Evolutionary conservation across 2,888 invertebrate species (phyloP).

Genomic region (Eupithecia subumbrata): DNA sequence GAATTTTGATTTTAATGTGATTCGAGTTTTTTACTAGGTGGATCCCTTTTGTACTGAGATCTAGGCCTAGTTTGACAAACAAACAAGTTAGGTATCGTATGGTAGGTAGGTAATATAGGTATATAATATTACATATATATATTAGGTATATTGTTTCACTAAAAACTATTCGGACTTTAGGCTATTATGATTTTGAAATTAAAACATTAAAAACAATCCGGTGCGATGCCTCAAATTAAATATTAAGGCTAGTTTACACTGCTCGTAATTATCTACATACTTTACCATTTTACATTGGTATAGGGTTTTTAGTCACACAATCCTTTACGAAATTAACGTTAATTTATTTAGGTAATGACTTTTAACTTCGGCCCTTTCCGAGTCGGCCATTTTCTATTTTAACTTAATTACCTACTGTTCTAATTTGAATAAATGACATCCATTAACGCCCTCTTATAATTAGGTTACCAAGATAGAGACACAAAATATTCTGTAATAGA

Average conservation of each 20-base stretch:
- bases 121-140: too few species aligned
- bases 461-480: conserved; percentile 2
- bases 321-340: neutral
- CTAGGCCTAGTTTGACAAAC: too few species aligned
- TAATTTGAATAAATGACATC: conserved; percentile 4
- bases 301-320: neutral
- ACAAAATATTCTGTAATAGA: neutral
- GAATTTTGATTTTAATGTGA: too few species aligned
- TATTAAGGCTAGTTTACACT: neutral
- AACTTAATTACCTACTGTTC: neutral
- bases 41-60: too few species aligned
- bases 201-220: neutral
- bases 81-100: too few species aligned
- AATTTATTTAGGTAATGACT: neutral
- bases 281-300: neutral
- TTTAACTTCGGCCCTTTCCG: neutral
- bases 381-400: neutral
- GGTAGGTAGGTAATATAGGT: too few species aligned
- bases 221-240: neutral
- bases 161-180: too few species aligned
- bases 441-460: conserved; percentile 3
- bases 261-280: neutral
- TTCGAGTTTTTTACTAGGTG: too few species aligned
- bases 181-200: neutral
- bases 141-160: too few species aligned